Evolutionary conservation across 1,140 invertebrate species (phyloP), one percentile per base, ranked within the genome.

Genomic region (Vanessa atalanta): DNA sequence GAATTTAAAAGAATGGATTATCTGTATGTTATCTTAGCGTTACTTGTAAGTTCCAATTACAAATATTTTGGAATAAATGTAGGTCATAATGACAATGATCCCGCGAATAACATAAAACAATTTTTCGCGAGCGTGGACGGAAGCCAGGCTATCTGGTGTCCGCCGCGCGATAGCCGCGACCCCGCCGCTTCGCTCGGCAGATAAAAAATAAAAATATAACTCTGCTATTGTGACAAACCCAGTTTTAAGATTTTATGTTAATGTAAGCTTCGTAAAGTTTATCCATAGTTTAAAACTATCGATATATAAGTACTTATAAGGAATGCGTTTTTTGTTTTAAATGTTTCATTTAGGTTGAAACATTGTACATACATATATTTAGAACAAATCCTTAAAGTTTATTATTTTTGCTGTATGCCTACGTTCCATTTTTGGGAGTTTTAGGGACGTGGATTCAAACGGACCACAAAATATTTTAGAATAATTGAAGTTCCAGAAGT

Each of bases 121-220:
- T 64, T 53, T 75, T 74, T 75, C 53, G 79, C 75, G 68, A 47
- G 64, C 43, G 69, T 48, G 70, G 79, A 83, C 85, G 85, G 85
- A 87, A 87, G 79, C 79, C 23, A 15, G 65, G 71, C 70, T 78
- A 80, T 82, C 77, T 53, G 43, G 79, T 77, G 80, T 82, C 83
- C 83, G 83, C 80, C 74, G 55, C 23, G 57, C 57, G 86, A 87
- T 87, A 86, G 66, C 53, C 66, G 53, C 69, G 69, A 67, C 80
- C 66, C 66, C 53, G 72, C 75, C 48, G 86, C 84, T 83, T 43
- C 37, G 37, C 9, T 43, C 37, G 37, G 79, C 79, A 78, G 73
- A 61, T 64, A 67, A 20, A 47, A 75, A 73, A 83, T 79, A 84
- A 78, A 76, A 76, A 74, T 69, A 69, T 15, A 23, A 14, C 48